phyloP scores from a whole-genome alignment of 2,888 invertebrate genomes.

The Volucella bombylans region DNA sequence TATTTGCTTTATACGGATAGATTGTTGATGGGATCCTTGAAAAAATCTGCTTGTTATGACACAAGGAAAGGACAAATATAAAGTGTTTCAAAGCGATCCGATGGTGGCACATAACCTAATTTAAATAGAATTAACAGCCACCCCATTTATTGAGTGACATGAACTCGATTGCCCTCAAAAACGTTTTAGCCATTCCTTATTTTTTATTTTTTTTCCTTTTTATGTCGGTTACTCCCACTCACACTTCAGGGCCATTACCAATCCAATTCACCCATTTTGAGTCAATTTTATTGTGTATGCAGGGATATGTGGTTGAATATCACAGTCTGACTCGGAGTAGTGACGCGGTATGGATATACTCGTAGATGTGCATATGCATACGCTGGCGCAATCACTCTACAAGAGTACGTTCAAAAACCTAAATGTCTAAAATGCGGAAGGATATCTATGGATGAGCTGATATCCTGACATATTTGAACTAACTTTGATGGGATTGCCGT shows the following conservation, averaged over 20 bases:
- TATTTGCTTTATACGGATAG: no score
- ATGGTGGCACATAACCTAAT: slow-evolving; percentile 24
- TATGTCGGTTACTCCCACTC: neutral
- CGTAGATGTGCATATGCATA: slow-evolving; percentile 24
- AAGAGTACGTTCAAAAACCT: slow-evolving; percentile 21
- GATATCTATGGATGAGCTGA: slow-evolving; percentile 76
- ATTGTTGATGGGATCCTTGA: no score
- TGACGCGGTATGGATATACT: slow-evolving; percentile 14
- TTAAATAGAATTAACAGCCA: slow-evolving; percentile 16
- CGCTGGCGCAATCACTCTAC: neutral
- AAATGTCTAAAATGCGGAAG: slow-evolving; percentile 54
- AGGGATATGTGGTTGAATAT: slow-evolving; percentile 45
- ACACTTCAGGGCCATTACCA: slow-evolving; percentile 30
- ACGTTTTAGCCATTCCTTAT: slow-evolving; percentile 20
- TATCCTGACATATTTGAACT: slow-evolving; percentile 72
- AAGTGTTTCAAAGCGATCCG: no score
- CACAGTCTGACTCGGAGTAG: neutral
- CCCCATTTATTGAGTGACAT: slow-evolving; percentile 36
- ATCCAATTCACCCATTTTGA: slow-evolving; percentile 33
- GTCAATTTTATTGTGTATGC: slow-evolving; percentile 55
- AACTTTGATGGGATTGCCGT: slow-evolving; percentile 61
- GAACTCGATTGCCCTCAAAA: slow-evolving; percentile 54
- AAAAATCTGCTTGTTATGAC: no score
- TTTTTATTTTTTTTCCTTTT: neutral
- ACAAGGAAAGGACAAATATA: no score